Conservation (phyloP, 2,113 vertebrate genomes). For the Lagopus muta region DNA sequence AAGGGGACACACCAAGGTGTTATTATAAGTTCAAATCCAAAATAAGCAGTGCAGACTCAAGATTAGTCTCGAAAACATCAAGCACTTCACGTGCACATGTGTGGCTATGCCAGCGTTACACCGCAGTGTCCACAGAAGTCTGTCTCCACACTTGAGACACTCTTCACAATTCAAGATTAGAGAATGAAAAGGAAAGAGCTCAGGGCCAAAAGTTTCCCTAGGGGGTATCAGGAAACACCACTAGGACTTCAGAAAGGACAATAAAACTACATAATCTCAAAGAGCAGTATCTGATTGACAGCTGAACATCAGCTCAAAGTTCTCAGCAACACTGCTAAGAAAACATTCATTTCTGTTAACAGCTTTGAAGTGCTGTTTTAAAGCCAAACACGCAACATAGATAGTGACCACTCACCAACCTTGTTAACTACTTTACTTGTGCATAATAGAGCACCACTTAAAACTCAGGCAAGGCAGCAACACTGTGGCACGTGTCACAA, state of each 20-base stretch:
- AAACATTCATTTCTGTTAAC: background rate
- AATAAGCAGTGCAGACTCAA: background rate
- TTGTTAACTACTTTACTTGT: background rate
- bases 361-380: background rate
- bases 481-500: background rate
- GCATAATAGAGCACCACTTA: background rate
- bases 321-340: background rate
- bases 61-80: background rate
- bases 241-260: background rate
- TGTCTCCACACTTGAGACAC: fast-evolving
- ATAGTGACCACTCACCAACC: background rate
- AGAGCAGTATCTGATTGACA: background rate
- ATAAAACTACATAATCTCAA: background rate
- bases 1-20: background rate
- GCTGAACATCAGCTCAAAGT: background rate
- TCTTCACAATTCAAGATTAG: background rate
- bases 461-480: background rate
- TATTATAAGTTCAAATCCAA: background rate
- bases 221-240: background rate
- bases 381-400: fast-evolving
- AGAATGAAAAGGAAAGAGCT: background rate
- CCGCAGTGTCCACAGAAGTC: background rate
- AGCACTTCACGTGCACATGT: background rate
- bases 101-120: background rate
- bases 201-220: background rate